Evolutionary conservation across 2,113 vertebrate genomes (phyloP).

Genomic region (Ochotona curzoniae): DNA sequence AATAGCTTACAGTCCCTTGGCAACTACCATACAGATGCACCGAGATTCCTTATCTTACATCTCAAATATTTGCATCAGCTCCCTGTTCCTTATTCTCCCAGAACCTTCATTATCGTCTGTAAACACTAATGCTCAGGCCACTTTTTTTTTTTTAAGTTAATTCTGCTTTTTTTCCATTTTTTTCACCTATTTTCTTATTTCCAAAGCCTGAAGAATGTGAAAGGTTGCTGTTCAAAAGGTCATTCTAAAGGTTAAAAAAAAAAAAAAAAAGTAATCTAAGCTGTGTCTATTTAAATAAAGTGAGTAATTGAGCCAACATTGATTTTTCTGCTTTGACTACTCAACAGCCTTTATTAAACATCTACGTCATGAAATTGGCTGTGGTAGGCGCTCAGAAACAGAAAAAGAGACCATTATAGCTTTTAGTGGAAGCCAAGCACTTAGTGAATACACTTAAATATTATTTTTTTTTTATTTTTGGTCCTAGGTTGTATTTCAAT

Average conservation of each 20-base stretch:
- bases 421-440: background rate
- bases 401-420: background rate
- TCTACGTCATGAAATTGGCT: background rate
- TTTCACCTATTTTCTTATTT: background rate
- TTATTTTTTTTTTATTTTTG: background rate
- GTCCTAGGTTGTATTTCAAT: background rate
- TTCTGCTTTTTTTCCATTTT: too few species aligned
- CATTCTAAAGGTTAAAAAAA: constrained; percentile 23
- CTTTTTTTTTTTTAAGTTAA: too few species aligned
- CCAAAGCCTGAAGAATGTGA: background rate
- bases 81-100: background rate
- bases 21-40: background rate
- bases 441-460: background rate
- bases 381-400: background rate
- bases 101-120: constrained; percentile 25
- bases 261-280: background rate
- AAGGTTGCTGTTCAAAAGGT: constrained; percentile 15
- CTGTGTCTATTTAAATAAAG: constrained; percentile 32
- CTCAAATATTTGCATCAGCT: constrained; percentile 6
- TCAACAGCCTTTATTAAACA: background rate
- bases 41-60: background rate
- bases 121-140: constrained; percentile 6
- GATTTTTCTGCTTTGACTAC: background rate
- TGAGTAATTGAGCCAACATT: constrained; percentile 17
- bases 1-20: background rate